These are phyloP conservation scores for Galaxea fascicularis DNA, from an alignment of 92 coral and sea anemone species.

Conservation along the genomic window DNA sequence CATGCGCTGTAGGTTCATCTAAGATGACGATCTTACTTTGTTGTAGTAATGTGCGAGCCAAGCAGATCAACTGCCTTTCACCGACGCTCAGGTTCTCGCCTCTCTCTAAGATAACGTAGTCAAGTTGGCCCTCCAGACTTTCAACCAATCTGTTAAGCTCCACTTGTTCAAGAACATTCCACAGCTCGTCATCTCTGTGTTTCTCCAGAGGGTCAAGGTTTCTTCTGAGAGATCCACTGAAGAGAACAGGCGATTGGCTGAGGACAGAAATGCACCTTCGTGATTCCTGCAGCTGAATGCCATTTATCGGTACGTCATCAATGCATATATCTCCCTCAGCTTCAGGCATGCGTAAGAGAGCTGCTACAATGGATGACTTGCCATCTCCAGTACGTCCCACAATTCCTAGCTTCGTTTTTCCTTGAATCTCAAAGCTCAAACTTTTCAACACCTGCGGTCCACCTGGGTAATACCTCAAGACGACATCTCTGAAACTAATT, in stretches of 20 bases:
- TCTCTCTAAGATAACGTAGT: constrained; percentile 16
- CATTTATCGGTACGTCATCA: constrained; percentile 11
- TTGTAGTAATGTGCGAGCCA: constrained; percentile 41
- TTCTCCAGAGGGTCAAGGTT: constrained; percentile 46
- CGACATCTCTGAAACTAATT: constrained; percentile 29
- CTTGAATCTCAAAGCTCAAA: constrained; percentile 30
- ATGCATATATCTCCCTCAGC: constrained; percentile 34
- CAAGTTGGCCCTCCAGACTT: constrained; percentile 38
- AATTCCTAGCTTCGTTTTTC: constrained; percentile 31
- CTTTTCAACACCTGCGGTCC: constrained; percentile 46
- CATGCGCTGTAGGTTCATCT: constrained; percentile 48
- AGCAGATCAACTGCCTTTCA: constrained; percentile 48
- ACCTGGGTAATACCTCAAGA: constrained; percentile 41
- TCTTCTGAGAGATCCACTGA: constrained; percentile 26
- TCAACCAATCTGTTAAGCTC: constrained; percentile 31
- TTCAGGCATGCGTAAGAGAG: constrained; percentile 51
- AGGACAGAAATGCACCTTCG: constrained; percentile 47
- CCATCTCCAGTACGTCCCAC: constrained; percentile 49
- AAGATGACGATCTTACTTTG: constrained; percentile 39
- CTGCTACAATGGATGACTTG: constrained; percentile 46
- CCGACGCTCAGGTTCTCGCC: constrained; percentile 48
- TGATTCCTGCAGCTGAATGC: constrained; percentile 32
- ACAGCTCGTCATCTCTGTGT: constrained; percentile 27
- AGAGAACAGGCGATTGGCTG: constrained; percentile 39
- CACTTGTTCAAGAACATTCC: constrained; percentile 34